Percentiles rank a stretch among this genome's conserved stretches.
These are phyloP conservation scores for Gadopsis marmoratus DNA, from an alignment of 2,797 vertebrate genomes.

Conservation along the genomic window DNA sequence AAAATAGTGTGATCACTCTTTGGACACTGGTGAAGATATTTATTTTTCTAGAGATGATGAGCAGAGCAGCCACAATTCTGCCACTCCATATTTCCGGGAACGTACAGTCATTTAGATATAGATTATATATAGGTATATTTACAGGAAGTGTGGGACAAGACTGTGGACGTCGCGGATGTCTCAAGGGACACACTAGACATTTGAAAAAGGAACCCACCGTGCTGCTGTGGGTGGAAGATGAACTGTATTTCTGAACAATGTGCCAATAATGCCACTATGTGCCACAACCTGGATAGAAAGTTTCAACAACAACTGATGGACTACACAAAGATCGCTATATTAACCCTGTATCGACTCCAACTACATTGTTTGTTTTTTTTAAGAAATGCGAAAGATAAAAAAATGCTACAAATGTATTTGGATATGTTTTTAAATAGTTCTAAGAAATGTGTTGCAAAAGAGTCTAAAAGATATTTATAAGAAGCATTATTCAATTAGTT, in stretches of 20 bases:
- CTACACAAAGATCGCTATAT: slow-evolving; percentile 81
- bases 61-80: slow-evolving; percentile 83
- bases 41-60: slow-evolving; percentile 97
- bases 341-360: slow-evolving; percentile 82
- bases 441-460: slow-evolving; percentile 82
- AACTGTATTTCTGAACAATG: slow-evolving; percentile 94
- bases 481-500: slow-evolving; percentile 76
- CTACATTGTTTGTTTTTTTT: slow-evolving; percentile 72
- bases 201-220: slow-evolving; percentile 74
- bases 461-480: slow-evolving; percentile 84
- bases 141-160: slow-evolving; percentile 75
- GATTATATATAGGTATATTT: slow-evolving; percentile 81
- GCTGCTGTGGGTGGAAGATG: slow-evolving; percentile 76
- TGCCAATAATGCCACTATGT: slow-evolving; percentile 99
- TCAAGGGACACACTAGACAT: slow-evolving; percentile 68
- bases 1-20: slow-evolving; percentile 88
- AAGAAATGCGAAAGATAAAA: slow-evolving; percentile 80
- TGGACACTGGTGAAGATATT: slow-evolving; percentile 93
- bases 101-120: slow-evolving; percentile 81
- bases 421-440: slow-evolving; percentile 84
- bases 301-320: slow-evolving; percentile 78
- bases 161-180: slow-evolving; percentile 71
- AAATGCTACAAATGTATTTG: slow-evolving; percentile 79
- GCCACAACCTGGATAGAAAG: slow-evolving; percentile 91
- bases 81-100: slow-evolving; percentile 84